Conservation (phyloP, 1,140 invertebrate species). For the Drosophila navojoa region DNA sequence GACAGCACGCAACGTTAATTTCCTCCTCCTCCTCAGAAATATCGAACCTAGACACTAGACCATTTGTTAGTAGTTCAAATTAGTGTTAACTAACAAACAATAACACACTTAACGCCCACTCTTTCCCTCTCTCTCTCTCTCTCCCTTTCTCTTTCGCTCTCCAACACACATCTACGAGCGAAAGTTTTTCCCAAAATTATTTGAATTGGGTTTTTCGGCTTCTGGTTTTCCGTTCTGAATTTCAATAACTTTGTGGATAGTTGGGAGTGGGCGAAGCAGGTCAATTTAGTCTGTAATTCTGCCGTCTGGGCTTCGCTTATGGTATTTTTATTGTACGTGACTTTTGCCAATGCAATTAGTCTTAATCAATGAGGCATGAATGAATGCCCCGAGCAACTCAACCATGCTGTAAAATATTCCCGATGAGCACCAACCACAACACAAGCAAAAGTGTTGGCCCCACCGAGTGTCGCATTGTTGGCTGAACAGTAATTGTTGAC, state of each 20-base stretch:
- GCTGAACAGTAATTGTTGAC: conserved; percentile 29
- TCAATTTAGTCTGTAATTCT: conserved; percentile 36
- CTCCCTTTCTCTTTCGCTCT: neutral
- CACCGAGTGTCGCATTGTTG: conserved; percentile 37
- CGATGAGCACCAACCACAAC: conserved; percentile 11
- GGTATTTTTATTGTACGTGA: conserved; percentile 44
- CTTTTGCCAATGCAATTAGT: conserved; percentile 66
- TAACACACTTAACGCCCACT: neutral
- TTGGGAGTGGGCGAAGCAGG: conserved; percentile 34
- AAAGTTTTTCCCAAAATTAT: conserved; percentile 48
- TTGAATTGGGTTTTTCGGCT: conserved; percentile 28
- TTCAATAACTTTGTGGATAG: conserved; percentile 56
- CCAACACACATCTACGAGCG: conserved; percentile 15
- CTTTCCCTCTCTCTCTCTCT: neutral
- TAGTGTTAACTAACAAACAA: conserved; percentile 19
- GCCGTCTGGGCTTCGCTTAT: conserved; percentile 24
- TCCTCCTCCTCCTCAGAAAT: neutral
- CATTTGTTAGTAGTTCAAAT: conserved; percentile 36
- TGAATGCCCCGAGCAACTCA: conserved; percentile 41
- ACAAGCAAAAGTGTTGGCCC: conserved; percentile 26
- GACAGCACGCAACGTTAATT: conserved; percentile 32
- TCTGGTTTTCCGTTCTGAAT: conserved; percentile 42
- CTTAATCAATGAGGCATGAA: conserved; percentile 64
- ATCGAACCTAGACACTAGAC: conserved; percentile 61
- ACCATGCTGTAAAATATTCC: conserved; percentile 35